Conservation (phyloP, 2,888 invertebrate species). For the Odontomyia ornata region DNA sequence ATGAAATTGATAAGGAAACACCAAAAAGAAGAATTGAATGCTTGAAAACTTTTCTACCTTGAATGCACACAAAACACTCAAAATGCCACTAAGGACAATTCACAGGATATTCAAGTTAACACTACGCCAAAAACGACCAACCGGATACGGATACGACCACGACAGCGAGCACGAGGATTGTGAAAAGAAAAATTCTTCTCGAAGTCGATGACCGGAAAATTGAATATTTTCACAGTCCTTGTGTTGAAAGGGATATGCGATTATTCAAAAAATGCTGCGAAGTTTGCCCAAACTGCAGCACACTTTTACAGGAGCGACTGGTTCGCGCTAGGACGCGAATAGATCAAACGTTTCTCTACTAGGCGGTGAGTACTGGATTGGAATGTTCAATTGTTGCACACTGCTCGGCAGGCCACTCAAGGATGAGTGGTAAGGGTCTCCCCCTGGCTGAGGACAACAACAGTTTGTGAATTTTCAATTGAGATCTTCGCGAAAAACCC, state of each 20-base stretch:
- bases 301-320: background rate
- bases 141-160: background rate
- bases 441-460: slow-evolving; percentile 14
- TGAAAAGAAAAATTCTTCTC: background rate
- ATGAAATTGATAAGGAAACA: background rate
- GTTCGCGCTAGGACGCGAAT: slow-evolving; percentile 4
- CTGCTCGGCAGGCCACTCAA: background rate
- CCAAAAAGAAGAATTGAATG: background rate
- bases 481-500: slow-evolving; percentile 46
- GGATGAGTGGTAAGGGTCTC: background rate
- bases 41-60: background rate
- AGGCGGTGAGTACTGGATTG: background rate
- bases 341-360: background rate
- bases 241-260: background rate
- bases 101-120: background rate
- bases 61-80: slow-evolving; percentile 5
- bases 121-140: background rate
- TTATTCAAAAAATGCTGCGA: background rate
- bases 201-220: slow-evolving; percentile 8
- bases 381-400: slow-evolving; percentile 34
- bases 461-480: slow-evolving; percentile 1
- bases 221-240: background rate
- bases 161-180: background rate
- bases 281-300: background rate
- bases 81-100: background rate